Base-by-base conservation (phyloP, 2,888 invertebrate genomes). In the Acleris laterana region DNA sequence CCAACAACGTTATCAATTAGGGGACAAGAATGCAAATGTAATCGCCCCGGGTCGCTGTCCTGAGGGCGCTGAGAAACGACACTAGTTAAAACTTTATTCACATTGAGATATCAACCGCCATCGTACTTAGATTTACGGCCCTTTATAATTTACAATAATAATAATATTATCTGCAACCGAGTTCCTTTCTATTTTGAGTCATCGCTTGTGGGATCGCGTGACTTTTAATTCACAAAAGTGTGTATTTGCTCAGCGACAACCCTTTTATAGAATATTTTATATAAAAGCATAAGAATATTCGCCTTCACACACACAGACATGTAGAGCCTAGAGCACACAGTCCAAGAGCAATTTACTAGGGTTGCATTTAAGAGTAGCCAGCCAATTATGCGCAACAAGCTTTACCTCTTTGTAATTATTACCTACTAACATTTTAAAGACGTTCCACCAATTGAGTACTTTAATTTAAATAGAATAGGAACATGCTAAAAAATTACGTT, bases 381-480 rank as follows among this genome's bases (percentile, higher is more conserved):
- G 84, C 82, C 88, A 91, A 90, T 38, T 93, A 91, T 89, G 86
- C 90, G 87, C 88, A 90, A 92, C 91, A 86, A 90, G 92, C 87
- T 88, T 78, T 80, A 86, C 93, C 81, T 81, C 90, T 90, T 90
- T 92, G 90, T 83, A 89, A 92, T 92, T 92, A 86, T 82, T 83
- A 77, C 13, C 38, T 38, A 38, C 38, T 13, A 38, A 13, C 38
- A 38, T 38, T 38, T 38, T 38, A 38, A 38, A 38, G 38, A 38
- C 1, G 38, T 38, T 38, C 13, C 13, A 38, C 38, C 13, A 38
- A 38, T 13, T 38, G 13, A 38, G 4, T 13, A 38, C 38, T 13
- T 38, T 2, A 38, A 38, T 38, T 38, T 13, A 38, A 38, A 13
- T 38, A 11, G 13, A 38, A 38, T 38, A 38, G 1, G 13, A 38